phyloP scores from a whole-genome alignment of 2,113 vertebrate species.

The Hyaena hyaena region DNA sequence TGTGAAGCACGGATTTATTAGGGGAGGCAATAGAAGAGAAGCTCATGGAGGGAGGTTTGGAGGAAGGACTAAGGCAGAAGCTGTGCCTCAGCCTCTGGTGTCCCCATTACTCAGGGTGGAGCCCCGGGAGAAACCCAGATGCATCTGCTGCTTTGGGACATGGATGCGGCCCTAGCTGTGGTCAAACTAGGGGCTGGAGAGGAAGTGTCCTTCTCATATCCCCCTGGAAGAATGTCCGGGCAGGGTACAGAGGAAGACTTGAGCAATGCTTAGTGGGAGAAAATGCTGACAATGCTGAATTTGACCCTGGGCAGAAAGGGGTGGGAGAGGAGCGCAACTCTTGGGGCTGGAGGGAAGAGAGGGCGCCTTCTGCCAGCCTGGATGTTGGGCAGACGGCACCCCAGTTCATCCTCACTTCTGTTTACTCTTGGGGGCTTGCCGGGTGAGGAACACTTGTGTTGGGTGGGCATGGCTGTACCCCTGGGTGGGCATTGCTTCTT shows the following conservation, averaged over 20 bases:
- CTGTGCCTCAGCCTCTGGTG: not conserved
- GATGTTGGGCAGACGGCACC: not conserved
- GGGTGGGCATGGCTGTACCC: not conserved
- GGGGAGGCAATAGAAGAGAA: not conserved
- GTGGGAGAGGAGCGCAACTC: not conserved
- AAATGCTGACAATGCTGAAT: not conserved
- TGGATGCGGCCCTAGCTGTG: not conserved
- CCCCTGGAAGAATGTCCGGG: not conserved
- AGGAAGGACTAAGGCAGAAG: not conserved
- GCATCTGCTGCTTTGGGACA: not conserved
- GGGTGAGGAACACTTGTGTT: conserved; percentile 49
- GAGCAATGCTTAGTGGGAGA: not conserved
- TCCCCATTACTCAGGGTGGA: not conserved
- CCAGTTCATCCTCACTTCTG: conserved; percentile 32
- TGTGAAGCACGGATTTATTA: not conserved
- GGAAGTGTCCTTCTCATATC: not conserved
- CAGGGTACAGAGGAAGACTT: not conserved
- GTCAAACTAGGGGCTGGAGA: not conserved
- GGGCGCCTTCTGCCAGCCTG: not conserved
- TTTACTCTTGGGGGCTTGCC: conserved; percentile 52
- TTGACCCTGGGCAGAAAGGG: not conserved
- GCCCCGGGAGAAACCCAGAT: not conserved
- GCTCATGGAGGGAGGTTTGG: rapidly evolving
- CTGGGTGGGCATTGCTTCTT: conserved; percentile 61
- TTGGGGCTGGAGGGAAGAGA: not conserved